phyloP scores from a whole-genome alignment of 2,797 vertebrate genomes.

The Macropodus opercularis region DNA sequence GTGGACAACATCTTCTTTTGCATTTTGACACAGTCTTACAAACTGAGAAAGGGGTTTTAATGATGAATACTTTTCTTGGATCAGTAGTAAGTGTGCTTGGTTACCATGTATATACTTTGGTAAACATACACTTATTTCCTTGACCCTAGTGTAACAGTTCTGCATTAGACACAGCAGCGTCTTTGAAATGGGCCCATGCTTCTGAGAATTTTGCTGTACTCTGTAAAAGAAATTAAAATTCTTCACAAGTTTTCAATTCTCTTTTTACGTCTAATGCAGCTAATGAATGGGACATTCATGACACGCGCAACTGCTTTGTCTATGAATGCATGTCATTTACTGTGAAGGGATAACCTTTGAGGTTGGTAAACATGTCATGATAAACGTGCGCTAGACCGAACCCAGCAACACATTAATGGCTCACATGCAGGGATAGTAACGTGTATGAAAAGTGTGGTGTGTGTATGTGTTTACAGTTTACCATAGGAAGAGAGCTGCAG shows the following conservation, averaged over 20 bases:
- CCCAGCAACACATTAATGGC: not conserved
- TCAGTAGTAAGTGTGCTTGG: too few species aligned
- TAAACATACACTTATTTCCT: not conserved
- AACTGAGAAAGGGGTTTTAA: too few species aligned
- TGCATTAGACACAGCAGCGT: not conserved
- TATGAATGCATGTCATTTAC: not conserved
- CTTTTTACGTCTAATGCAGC: slow-evolving; percentile 17
- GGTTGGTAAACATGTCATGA: slow-evolving; percentile 13
- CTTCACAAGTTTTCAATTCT: slow-evolving; percentile 7
- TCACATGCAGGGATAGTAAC: slow-evolving; percentile 2
- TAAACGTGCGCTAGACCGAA: slow-evolving; percentile 1
- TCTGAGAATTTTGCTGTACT: not conserved
- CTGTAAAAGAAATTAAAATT: slow-evolving; percentile 6
- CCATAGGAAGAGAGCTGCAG: slow-evolving; percentile 14
- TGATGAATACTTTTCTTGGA: too few species aligned
- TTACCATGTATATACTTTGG: too few species aligned
- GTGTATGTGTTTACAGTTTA: slow-evolving; percentile 18
- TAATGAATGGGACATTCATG: not conserved
- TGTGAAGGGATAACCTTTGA: slow-evolving; percentile 27
- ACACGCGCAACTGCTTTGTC: slow-evolving; percentile 6
- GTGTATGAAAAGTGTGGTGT: slow-evolving; percentile 8
- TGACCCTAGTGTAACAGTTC: not conserved
- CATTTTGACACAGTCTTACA: too few species aligned
- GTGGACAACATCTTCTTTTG: too few species aligned
- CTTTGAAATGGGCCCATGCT: not conserved